These are phyloP conservation scores for Drosophila ananassae DNA, from an alignment of 1,140 invertebrate species.

Conservation along the genomic window DNA sequence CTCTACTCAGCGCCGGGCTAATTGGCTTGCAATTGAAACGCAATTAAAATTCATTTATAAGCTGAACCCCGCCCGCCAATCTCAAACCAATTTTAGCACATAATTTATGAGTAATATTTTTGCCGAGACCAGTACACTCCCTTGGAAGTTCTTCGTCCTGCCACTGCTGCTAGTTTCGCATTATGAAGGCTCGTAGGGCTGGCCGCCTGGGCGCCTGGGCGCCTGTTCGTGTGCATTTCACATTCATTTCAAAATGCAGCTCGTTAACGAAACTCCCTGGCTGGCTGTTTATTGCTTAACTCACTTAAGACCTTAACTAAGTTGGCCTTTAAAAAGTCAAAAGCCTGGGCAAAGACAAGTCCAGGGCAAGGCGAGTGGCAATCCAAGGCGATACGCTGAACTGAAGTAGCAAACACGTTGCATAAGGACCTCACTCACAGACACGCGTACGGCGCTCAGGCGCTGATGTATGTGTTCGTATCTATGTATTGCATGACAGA, in stretches of 20 bases:
- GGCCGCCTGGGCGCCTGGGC: slow-evolving; percentile 20
- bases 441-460: slow-evolving; percentile 1
- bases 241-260: slow-evolving; percentile 75
- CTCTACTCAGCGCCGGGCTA: slow-evolving; percentile 46
- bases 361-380: slow-evolving; percentile 9
- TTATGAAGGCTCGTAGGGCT: slow-evolving; percentile 18
- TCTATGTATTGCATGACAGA: slow-evolving; percentile 78
- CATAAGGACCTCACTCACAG: slow-evolving; percentile 20
- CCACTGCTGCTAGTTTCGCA: slow-evolving; percentile 27
- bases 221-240: slow-evolving; percentile 75
- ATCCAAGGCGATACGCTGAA: slow-evolving; percentile 46
- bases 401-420: slow-evolving; percentile 61
- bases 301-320: slow-evolving; percentile 55
- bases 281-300: slow-evolving; percentile 48
- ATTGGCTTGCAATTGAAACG: slow-evolving; percentile 70
- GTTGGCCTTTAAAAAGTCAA: slow-evolving; percentile 79
- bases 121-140: slow-evolving; percentile 7
- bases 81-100: slow-evolving; percentile 50
- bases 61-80: slow-evolving; percentile 3
- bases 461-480: slow-evolving; percentile 36
- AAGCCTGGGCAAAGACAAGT: slow-evolving; percentile 40
- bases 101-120: slow-evolving; percentile 55
- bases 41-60: slow-evolving; percentile 77
- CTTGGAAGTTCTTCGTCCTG: background rate
- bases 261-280: slow-evolving; percentile 50